Conservation (phyloP, 2,797 vertebrate genomes). For the Pteronotus mesoamericanus region DNA sequence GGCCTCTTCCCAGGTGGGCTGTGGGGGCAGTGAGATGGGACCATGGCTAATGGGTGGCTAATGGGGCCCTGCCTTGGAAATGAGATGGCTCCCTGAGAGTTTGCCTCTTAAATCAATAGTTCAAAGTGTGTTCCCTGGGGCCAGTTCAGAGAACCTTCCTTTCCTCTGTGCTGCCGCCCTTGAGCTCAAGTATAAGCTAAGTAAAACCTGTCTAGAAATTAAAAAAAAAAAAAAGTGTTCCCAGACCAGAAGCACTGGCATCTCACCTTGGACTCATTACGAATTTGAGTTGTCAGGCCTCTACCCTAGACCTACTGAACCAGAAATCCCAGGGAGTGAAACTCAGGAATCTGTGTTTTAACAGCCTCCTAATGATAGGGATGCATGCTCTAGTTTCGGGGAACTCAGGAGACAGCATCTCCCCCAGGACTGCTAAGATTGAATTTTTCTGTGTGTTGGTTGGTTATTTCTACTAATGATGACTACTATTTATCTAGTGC, state of each 20-base stretch:
- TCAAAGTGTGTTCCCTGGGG: neutral
- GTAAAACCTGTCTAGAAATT: neutral
- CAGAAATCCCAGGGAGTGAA: neutral
- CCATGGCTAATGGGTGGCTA: neutral
- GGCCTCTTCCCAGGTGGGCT: neutral
- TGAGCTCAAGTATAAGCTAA: neutral
- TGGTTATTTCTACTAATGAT: neutral
- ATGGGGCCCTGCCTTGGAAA: neutral
- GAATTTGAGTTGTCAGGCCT: neutral
- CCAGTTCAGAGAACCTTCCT: neutral
- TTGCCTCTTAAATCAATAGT: no score
- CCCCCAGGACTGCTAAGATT: neutral
- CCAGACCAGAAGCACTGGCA: neutral
- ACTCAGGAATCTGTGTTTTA: neutral
- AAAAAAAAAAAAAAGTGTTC: neutral
- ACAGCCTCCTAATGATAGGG: neutral
- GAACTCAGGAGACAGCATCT: rapidly evolving
- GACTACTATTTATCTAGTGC: neutral
- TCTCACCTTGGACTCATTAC: neutral
- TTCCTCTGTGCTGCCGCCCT: neutral
- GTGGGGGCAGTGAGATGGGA: neutral
- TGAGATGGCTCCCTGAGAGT: neutral
- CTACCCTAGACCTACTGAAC: neutral
- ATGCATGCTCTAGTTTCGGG: neutral
- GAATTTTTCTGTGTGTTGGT: neutral